Conservation (phyloP, 2,888 invertebrate species). For the Scelioninae gen. 1 region DNA sequence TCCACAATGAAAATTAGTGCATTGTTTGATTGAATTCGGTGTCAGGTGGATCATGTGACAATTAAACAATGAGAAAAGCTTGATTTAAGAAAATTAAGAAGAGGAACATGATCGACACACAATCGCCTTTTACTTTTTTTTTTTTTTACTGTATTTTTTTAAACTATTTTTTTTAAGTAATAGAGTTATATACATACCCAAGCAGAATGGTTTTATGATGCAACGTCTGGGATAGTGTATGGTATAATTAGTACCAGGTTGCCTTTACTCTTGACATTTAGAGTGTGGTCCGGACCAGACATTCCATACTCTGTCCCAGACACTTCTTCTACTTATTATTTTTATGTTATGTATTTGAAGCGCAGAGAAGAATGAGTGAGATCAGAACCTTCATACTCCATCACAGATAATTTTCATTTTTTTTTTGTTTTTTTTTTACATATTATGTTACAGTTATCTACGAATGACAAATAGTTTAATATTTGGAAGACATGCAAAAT, state of each 20-base stretch:
- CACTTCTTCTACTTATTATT: slow-evolving; percentile 13
- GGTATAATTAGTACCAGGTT: slow-evolving; percentile 27
- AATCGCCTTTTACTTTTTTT: too few relatives aligned
- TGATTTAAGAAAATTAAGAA: neutral
- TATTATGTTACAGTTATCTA: too few relatives aligned
- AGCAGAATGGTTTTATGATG: slow-evolving; percentile 14
- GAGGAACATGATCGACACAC: slow-evolving; percentile 36
- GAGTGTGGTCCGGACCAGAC: slow-evolving; percentile 1
- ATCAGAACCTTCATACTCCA: slow-evolving; percentile 9
- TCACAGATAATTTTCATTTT: slow-evolving; percentile 10
- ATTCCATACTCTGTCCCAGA: slow-evolving; percentile 38
- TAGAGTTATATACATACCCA: slow-evolving; percentile 27
- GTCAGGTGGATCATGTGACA: slow-evolving; percentile 43
- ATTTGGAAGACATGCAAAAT: too few relatives aligned
- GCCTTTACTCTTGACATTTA: too few relatives aligned
- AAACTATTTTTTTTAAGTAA: neutral
- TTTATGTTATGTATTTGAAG: too few relatives aligned
- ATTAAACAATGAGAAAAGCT: slow-evolving; percentile 55
- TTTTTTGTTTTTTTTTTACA: too few relatives aligned
- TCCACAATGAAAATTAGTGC: slow-evolving; percentile 64
- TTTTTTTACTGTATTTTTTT: neutral
- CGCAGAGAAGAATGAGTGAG: too few relatives aligned
- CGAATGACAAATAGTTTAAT: too few relatives aligned
- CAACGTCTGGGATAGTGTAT: slow-evolving; percentile 45
- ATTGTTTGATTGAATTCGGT: slow-evolving; percentile 18